Base-by-base conservation (phyloP, 2,888 invertebrate genomes). In the Drosophila peninsularis region DNA sequence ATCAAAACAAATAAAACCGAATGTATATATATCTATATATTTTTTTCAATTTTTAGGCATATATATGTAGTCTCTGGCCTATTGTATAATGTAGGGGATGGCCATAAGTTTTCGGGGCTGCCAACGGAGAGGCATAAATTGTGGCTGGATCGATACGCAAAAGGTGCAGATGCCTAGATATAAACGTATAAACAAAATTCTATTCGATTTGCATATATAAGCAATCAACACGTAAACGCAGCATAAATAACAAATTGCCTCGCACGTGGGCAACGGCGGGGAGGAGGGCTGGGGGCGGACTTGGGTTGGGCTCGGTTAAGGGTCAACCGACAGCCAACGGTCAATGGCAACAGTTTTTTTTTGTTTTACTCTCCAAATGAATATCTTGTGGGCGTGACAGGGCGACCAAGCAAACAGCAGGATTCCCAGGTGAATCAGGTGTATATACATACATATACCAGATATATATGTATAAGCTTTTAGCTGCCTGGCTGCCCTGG, bases 211-310 rank as follows among this genome's bases (percentile, higher is more conserved):
- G 87, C 74, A 88, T 84, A 78, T 87, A 80, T 73, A 75, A 75
- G 65, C 80, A 80, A 90, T 90, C 81, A 87, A 85, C 90, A 88
- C 83, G 83, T 88, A 71, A 76, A 73, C 76, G 78, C 55, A 71
- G 75, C 78, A 86, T 83, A 83, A 82, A 85, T 86, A 85, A 86
- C 86, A 86, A 85, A 85, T 85, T 78, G 83, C 53, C 72, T 61
- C 9, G 47, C 65, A 50, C 69, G 50, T 50, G 47, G 64, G 0
- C n/a, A 24, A 9, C 14, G 27, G 9, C n/a, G 10, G n/a, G 27
- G 27, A 4, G 24, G 10, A 6, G 27, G 45, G 2, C 5, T 9
- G 34, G 49, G 32, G 32, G 4, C 7, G 1, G 10, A 5, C 0
- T 5, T 4, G 34, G 36, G 36, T 36, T 14, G 36, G 36, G 36